Evolutionary conservation across 2,797 vertebrate species (phyloP).

Genomic region (Cercopithecus hamlyni): DNA sequence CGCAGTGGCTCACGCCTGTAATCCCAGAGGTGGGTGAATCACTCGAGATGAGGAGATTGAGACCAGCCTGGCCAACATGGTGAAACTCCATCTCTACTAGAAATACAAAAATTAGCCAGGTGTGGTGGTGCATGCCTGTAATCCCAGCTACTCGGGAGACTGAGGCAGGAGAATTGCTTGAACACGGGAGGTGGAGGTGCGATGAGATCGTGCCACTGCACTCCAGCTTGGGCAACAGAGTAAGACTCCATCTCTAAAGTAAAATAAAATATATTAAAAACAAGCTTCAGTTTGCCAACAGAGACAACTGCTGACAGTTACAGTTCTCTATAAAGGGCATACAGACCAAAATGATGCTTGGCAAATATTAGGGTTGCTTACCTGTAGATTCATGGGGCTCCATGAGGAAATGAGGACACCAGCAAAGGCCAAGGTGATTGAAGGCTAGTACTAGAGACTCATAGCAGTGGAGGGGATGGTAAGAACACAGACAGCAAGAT

Average conservation of each 20-base stretch:
- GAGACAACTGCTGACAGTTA: not conserved
- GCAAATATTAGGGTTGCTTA: not conserved
- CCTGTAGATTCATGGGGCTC: not conserved
- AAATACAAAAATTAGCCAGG: not conserved
- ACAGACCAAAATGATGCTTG: not conserved
- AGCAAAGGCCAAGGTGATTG: no score
- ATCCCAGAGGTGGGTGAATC: not conserved
- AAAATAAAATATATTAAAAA: not conserved
- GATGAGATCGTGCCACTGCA: accelerated
- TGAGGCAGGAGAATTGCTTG: not conserved
- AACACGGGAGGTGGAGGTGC: not conserved
- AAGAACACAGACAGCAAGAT: not conserved
- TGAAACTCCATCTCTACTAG: not conserved
- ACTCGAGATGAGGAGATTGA: not conserved
- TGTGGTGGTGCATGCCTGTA: not conserved
- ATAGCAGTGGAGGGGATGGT: not conserved
- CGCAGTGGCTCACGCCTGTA: not conserved
- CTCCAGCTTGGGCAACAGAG: not conserved
- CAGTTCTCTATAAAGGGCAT: not conserved
- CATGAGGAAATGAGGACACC: not conserved
- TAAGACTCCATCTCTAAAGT: not conserved
- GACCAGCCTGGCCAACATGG: not conserved
- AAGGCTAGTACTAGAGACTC: not conserved
- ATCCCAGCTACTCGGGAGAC: not conserved
- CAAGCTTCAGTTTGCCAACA: not conserved